phyloP scores from a whole-genome alignment of 2,797 vertebrate species.

The Antrozous pallidus region DNA sequence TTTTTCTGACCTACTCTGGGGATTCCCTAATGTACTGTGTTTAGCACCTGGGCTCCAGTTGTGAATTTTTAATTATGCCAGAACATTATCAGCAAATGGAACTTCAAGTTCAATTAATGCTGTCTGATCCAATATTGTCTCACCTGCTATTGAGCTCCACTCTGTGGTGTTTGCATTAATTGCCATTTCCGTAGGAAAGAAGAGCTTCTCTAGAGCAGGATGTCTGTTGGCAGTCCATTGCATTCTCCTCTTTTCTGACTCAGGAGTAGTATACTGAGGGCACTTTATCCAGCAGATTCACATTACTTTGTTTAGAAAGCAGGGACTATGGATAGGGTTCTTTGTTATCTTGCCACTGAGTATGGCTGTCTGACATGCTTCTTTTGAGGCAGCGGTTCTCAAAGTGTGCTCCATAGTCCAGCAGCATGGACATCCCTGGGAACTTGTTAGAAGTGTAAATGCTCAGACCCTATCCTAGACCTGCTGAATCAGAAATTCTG shows the following conservation, averaged over 20 bases:
- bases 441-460: neutral
- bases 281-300: neutral
- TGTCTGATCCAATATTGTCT: slow-evolving; percentile 83
- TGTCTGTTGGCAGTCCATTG: slow-evolving; percentile 53
- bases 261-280: neutral
- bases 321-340: neutral
- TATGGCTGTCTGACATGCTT: neutral
- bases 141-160: slow-evolving; percentile 75
- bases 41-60: slow-evolving; percentile 81
- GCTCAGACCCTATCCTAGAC: neutral
- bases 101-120: slow-evolving; percentile 83
- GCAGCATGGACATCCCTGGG: neutral
- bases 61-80: slow-evolving; percentile 85
- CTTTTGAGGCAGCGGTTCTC: neutral
- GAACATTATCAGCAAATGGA: slow-evolving; percentile 85
- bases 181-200: slow-evolving; percentile 79
- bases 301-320: neutral
- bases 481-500: neutral
- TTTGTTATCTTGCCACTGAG: neutral
- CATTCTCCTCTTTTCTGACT: slow-evolving; percentile 26
- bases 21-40: slow-evolving; percentile 76
- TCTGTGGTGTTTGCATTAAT: slow-evolving; percentile 79
- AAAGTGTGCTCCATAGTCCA: neutral
- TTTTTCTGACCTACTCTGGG: slow-evolving; percentile 74
- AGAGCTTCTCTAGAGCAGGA: slow-evolving; percentile 58